Evolutionary conservation across 1,140 invertebrate genomes (phyloP).

Genomic region (Hestina assimilis): DNA sequence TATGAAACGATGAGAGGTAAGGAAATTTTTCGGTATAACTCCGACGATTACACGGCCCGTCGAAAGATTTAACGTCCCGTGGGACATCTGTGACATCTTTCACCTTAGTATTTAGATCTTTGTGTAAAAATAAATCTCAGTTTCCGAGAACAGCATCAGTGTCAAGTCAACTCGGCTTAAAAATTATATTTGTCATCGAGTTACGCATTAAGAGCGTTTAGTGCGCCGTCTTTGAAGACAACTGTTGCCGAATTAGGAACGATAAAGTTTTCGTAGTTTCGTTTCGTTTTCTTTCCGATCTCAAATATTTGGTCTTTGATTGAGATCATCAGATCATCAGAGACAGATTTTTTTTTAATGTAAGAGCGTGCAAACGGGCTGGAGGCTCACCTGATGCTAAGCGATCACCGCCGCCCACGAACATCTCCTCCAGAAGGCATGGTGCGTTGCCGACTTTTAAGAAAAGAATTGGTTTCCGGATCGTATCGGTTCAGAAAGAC

Average conservation of each 20-base stretch:
- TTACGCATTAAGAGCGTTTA: slow-evolving; percentile 46
- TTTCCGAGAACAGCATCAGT: slow-evolving; percentile 66
- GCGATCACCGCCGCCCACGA: too few relatives aligned
- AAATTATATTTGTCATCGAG: slow-evolving; percentile 75
- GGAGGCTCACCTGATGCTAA: too few relatives aligned
- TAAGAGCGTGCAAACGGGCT: too few relatives aligned
- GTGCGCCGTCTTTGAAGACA: not conserved
- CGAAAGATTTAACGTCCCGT: slow-evolving; percentile 54
- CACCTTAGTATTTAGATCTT: slow-evolving; percentile 71
- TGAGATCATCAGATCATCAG: too few relatives aligned
- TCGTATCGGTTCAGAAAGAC: too few relatives aligned
- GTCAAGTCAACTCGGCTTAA: slow-evolving; percentile 64
- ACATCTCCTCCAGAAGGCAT: too few relatives aligned
- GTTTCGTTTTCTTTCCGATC: too few relatives aligned
- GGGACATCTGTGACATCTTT: slow-evolving; percentile 67
- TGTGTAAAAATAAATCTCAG: slow-evolving; percentile 64
- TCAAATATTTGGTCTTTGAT: too few relatives aligned
- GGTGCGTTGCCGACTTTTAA: too few relatives aligned
- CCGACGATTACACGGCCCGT: slow-evolving; percentile 52
- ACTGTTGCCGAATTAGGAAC: slow-evolving; percentile 2
- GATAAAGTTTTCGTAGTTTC: too few relatives aligned
- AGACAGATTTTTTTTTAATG: too few relatives aligned
- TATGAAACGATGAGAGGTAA: slow-evolving; percentile 56
- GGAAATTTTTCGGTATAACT: slow-evolving; percentile 63
- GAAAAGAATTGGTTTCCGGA: too few relatives aligned